Evolutionary conservation across 2,797 vertebrate species (phyloP), one percentile per base, ranked within the genome.

Genomic region (Leptodactylus fallax): DNA sequence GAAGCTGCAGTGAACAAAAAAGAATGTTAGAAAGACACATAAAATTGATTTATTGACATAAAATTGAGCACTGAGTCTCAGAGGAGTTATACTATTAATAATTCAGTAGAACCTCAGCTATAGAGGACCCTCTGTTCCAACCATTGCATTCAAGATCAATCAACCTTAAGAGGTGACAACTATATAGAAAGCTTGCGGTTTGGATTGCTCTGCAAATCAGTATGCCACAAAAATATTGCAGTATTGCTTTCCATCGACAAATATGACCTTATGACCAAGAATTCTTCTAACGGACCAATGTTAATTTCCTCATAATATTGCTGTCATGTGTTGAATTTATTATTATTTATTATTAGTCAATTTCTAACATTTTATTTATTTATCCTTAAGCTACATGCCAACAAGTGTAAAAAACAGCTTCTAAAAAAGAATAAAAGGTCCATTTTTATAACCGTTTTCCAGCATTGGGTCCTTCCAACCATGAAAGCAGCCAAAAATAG

Each of bases 21-120:
- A 45, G 53, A 76, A 85, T 84, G 53, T 74, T 25, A 21, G n/a
- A 65, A 78, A 47, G 56, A 78, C 55, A 60, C 61, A 65, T 85
- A 23, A 78, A 83, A 55, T 58, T 27, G 72, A 85, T 85, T 78
- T 79, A 61, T 65, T 65, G 74, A 53, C n/a, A 63, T 78, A 47
- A n/a, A 85, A 85, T 49, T 60, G 55, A 85, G 65, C 45, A 23
- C 12, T 69, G 47, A 53, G 51, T 82, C 81, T 36, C 63, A 23
- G 49, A 82, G 63, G 81, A 51, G 25, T 67, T 69, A 82, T 25
- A 51, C 47, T 82, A 65, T 82, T 82, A 82, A 82, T 82, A 69
- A 69, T 61, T 60, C 56, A 61, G 23, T 60, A 21, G 79, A 27
- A 60, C 36, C 47, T 25, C 16, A 27, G 25, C 12, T 79, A 27